Base-by-base conservation (phyloP, 1,140 invertebrate genomes). In the Ruditapes philippinarum region DNA sequence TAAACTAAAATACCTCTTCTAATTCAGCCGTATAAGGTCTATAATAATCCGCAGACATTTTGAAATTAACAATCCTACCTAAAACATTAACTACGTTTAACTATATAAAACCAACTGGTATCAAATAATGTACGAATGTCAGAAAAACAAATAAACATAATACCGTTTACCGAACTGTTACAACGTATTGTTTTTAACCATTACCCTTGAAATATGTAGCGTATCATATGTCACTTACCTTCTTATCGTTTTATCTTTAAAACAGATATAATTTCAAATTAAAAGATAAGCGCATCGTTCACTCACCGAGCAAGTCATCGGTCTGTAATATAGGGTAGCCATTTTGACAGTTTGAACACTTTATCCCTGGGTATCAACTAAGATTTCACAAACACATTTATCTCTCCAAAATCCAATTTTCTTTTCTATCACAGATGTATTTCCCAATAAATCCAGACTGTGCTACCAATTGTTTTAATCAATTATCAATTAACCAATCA, bases 321-420 rank as follows among this genome's bases (percentile, higher is more conserved):
- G 94, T 81, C 94, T 91, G 83, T 95, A 95, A 88, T 95, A 95
- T 90, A 95, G 91, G n/a, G 94, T 95, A 70, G 94, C 94, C 94
- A 95, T 95, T 36, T 91, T 93, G 90, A 45, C 38, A 85, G 45
- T 76, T 83, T 88, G 60, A 78, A n/a, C 28, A 25, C 25, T 57
- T 65, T 65, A 87, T 79, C 84, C 84, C 28, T 19, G 36, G n/a
- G 36, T 70, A 70, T 78, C 74, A 78, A 51, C n/a, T 78, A 78
- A 78, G 74, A 78, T 78, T 70, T 40, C 14, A 70, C 33, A 38
- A 40, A 38, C 33, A 36, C 25, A 70, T 70, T 70, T 70, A 70
- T 70, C 65, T n/a, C n/a, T 28, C 14, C 65, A 70, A 70, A 70
- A 17, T 19, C 33, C 5, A 36, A 11, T 38, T 70, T 70, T 70